A percentile compares a stretch with the other conserved stretches of the same genome.
Conservation (phyloP, 1,140 invertebrate species). For the Trachelipus rathkii region DNA sequence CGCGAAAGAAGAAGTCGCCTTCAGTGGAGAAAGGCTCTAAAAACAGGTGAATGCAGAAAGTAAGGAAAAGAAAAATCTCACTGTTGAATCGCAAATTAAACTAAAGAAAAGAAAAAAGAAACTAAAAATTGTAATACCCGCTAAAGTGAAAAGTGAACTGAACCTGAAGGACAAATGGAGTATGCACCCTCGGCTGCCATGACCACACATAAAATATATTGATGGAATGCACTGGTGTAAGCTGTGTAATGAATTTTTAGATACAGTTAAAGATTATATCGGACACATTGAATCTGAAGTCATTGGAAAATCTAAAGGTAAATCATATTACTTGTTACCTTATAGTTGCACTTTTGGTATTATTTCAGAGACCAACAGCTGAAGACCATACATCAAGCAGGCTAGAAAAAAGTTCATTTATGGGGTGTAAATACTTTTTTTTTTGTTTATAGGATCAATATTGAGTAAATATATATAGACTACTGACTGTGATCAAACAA, state of each 20-base stretch:
- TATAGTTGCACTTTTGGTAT: too few species aligned
- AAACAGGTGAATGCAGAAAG: neutral
- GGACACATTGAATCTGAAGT: slow-evolving; percentile 23
- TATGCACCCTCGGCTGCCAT: neutral
- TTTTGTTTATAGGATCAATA: too few species aligned
- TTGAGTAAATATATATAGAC: too few species aligned
- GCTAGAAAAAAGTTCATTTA: too few species aligned
- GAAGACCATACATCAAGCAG: too few species aligned
- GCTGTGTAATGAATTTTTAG: slow-evolving; percentile 32
- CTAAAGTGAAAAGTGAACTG: neutral
- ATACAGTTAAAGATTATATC: slow-evolving; percentile 28
- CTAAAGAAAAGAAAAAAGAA: slow-evolving; percentile 6
- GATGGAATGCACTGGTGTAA: slow-evolving; percentile 42
- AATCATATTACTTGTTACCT: neutral
- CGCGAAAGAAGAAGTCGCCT: neutral
- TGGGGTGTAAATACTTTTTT: too few species aligned
- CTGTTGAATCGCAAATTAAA: neutral
- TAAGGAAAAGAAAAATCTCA: neutral
- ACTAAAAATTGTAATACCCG: neutral
- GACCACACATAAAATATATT: slow-evolving; percentile 13
- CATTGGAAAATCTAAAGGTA: slow-evolving; percentile 38
- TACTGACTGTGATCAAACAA: too few species aligned
- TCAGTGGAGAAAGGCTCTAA: neutral
- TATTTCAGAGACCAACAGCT: too few species aligned
- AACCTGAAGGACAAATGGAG: neutral